A percentile compares a stretch with the other conserved stretches of the same genome.
Conservation (phyloP, 2,113 vertebrate genomes). For the Prinia subflava region DNA sequence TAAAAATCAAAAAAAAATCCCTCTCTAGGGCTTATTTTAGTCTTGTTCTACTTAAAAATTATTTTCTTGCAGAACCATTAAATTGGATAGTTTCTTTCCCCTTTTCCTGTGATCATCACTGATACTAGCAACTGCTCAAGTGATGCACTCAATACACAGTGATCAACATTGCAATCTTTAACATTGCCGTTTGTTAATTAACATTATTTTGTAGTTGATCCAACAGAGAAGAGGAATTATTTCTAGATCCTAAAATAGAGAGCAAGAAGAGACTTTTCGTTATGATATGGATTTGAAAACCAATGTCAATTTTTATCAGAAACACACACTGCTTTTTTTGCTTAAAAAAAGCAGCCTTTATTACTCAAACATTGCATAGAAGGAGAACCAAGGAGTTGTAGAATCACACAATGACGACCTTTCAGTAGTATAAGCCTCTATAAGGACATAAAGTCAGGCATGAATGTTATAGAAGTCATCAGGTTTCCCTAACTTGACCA, state of each 20-base stretch:
- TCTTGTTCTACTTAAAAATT: background rate
- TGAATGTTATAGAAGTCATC: background rate
- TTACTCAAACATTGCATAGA: background rate
- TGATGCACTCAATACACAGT: background rate
- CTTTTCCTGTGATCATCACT: background rate
- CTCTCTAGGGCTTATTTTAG: background rate
- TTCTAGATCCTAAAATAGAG: background rate
- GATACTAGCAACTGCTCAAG: background rate
- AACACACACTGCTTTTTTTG: no score
- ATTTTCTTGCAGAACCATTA: background rate
- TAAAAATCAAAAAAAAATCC: background rate
- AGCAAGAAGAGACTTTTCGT: background rate
- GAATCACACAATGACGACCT: background rate
- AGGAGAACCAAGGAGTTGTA: background rate
- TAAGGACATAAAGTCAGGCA: background rate
- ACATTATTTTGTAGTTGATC: background rate
- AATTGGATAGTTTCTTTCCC: background rate
- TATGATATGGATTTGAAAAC: background rate
- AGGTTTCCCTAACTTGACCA: background rate
- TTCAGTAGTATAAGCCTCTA: background rate
- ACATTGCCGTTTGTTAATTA: background rate
- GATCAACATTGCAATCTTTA: background rate
- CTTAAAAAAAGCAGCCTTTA: background rate
- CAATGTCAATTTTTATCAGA: background rate
- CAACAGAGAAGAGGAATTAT: background rate